These are phyloP conservation scores for Trypoxylon attenuatum DNA, from an alignment of 2,888 invertebrate genomes.

Conservation along the genomic window DNA sequence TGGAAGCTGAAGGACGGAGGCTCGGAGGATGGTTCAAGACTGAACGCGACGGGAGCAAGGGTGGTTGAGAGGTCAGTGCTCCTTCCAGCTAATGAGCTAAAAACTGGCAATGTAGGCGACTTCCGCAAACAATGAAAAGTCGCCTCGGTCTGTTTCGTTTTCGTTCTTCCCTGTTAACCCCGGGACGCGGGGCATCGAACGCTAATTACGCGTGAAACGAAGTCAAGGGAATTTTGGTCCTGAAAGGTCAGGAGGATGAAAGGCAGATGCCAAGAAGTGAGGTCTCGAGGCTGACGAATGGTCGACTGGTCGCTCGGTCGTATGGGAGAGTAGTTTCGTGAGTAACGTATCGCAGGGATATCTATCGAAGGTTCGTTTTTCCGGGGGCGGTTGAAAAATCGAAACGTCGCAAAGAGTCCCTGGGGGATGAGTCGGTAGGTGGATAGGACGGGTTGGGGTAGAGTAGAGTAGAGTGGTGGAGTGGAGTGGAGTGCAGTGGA, in stretches of 20 bases:
- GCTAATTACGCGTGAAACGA: background rate
- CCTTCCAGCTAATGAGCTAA: conserved; percentile 37
- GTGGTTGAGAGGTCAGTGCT: background rate
- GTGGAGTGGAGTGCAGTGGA: too few species aligned
- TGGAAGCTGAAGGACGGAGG: background rate
- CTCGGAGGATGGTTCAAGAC: too few species aligned
- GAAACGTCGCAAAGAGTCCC: conserved; percentile 46
- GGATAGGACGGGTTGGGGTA: too few species aligned
- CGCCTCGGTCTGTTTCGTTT: background rate
- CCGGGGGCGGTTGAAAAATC: conserved; percentile 47
- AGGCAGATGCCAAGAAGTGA: too few species aligned
- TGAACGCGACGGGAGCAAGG: conserved; percentile 2
- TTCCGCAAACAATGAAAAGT: conserved; percentile 4
- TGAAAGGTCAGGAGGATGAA: too few species aligned
- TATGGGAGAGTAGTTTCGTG: conserved; percentile 13
- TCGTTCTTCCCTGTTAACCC: background rate
- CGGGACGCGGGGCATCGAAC: background rate
- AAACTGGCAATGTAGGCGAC: conserved; percentile 9
- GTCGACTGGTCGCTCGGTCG: background rate
- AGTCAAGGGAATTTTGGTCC: too few species aligned
- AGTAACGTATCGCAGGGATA: conserved; percentile 20
- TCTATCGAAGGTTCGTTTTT: conserved; percentile 36
- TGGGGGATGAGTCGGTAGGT: background rate
- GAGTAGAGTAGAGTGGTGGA: too few species aligned
- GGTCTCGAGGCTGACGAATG: background rate